Evolutionary conservation across 2,113 vertebrate species (phyloP).

Genomic region (Brevimyrus niger): DNA sequence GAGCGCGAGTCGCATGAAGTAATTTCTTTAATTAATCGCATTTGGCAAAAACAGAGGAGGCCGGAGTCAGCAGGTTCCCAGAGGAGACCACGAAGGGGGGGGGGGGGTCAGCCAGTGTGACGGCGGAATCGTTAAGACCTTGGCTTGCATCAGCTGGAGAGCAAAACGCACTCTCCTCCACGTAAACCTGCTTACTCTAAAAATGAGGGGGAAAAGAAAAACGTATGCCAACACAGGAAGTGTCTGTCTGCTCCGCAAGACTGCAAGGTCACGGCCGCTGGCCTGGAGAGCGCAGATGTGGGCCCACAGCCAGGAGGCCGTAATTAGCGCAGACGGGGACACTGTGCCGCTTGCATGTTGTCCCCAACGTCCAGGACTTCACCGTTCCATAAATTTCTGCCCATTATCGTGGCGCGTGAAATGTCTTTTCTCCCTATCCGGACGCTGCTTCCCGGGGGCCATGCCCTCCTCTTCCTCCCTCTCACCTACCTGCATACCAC

Average conservation of each 20-base stretch:
- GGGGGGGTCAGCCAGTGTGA: background rate
- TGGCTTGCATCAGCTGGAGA: conserved; percentile 19
- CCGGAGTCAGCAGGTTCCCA: background rate
- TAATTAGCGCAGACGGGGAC: conserved; percentile 64
- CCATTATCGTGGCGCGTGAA: conserved; percentile 56
- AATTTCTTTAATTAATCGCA: conserved; percentile 50
- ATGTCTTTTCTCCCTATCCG: conserved; percentile 31
- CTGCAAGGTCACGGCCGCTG: conserved; percentile 36
- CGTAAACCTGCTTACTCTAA: conserved; percentile 37
- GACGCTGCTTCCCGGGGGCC: conserved; percentile 52
- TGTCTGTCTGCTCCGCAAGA: conserved; percentile 42
- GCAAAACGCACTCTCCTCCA: conserved; percentile 35
- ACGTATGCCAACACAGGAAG: conserved; percentile 30
- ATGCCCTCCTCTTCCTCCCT: conserved; percentile 26
- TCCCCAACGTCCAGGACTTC: conserved; percentile 51
- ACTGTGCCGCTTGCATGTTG: conserved; percentile 49
- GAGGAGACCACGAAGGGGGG: background rate
- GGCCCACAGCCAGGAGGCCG: conserved; percentile 53
- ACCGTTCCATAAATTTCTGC: conserved; percentile 59
- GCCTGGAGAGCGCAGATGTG: conserved; percentile 52
- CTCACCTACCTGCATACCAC: conserved; percentile 23
- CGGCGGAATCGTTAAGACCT: background rate
- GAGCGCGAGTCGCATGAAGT: conserved; percentile 38
- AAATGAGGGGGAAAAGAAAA: conserved; percentile 31
- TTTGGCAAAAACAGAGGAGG: conserved; percentile 1